Evolutionary conservation across 2,113 vertebrate genomes (phyloP).

Genomic region (Piliocolobus tephrosceles): DNA sequence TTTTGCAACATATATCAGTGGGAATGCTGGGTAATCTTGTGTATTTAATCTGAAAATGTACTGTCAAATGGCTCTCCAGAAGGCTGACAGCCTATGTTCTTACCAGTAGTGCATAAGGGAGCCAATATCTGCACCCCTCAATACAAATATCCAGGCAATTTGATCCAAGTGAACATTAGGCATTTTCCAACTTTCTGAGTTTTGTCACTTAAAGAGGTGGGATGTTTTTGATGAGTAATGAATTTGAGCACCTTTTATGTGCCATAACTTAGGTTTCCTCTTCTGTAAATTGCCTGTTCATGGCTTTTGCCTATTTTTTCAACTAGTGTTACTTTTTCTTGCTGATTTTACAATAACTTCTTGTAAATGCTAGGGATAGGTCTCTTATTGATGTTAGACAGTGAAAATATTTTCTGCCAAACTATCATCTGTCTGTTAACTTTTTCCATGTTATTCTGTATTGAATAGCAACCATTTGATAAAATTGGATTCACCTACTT

Average conservation of each 20-base stretch:
- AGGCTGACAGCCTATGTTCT: neutral
- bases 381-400: neutral
- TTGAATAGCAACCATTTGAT: neutral
- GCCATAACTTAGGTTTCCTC: neutral
- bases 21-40: neutral
- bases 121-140: neutral
- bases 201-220: neutral
- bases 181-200: neutral
- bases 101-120: neutral
- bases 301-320: neutral
- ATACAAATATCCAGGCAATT: neutral
- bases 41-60: neutral
- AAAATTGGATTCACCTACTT: neutral
- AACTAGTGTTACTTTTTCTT: neutral
- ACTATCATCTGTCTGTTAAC: neutral
- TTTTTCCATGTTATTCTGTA: neutral
- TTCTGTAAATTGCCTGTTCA: neutral
- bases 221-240: neutral
- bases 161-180: neutral
- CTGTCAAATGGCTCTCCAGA: neutral
- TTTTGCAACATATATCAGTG: neutral
- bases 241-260: neutral
- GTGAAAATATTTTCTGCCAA: neutral
- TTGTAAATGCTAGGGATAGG: neutral
- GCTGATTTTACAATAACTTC: neutral